Conservation (phyloP, 2,797 vertebrate genomes). For the Scarus forsteni region DNA sequence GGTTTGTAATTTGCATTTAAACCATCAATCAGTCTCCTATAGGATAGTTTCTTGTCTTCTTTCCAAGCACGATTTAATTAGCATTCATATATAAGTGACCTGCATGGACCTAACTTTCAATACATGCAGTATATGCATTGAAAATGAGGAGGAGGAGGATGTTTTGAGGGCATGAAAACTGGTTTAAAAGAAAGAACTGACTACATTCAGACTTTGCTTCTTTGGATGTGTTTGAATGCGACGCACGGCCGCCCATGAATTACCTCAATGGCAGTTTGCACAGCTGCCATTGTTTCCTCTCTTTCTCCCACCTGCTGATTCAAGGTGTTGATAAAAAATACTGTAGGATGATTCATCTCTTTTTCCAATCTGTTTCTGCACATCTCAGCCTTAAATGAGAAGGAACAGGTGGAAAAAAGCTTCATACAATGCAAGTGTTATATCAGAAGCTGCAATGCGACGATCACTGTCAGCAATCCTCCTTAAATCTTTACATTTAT, state of each 20-base stretch:
- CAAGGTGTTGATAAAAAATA: slow-evolving; percentile 45
- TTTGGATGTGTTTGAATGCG: not conserved
- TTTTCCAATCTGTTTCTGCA: slow-evolving; percentile 24
- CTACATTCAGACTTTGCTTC: slow-evolving; percentile 4
- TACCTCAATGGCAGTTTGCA: slow-evolving; percentile 30
- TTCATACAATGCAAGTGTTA: slow-evolving; percentile 37
- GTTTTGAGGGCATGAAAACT: slow-evolving; percentile 20
- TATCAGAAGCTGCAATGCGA: slow-evolving; percentile 57
- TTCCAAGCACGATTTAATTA: not conserved
- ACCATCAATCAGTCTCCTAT: too few species aligned
- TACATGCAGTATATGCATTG: not conserved
- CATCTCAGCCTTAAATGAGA: slow-evolving; percentile 26
- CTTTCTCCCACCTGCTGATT: slow-evolving; percentile 54
- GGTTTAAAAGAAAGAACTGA: slow-evolving; percentile 23
- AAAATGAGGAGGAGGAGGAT: slow-evolving; percentile 22
- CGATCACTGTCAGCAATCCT: slow-evolving; percentile 79
- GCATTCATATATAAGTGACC: not conserved
- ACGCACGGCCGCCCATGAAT: not conserved
- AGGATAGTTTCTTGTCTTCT: too few species aligned
- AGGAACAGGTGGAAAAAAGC: slow-evolving; percentile 28
- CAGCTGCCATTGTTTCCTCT: slow-evolving; percentile 37
- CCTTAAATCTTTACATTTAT: slow-evolving; percentile 84
- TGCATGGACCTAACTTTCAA: not conserved
- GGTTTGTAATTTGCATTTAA: not conserved
- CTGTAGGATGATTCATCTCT: slow-evolving; percentile 49